A percentile compares a stretch with the other conserved stretches of the same genome.
Conservation (phyloP, 2,113 vertebrate genomes). For the Stigmatopora argus region DNA sequence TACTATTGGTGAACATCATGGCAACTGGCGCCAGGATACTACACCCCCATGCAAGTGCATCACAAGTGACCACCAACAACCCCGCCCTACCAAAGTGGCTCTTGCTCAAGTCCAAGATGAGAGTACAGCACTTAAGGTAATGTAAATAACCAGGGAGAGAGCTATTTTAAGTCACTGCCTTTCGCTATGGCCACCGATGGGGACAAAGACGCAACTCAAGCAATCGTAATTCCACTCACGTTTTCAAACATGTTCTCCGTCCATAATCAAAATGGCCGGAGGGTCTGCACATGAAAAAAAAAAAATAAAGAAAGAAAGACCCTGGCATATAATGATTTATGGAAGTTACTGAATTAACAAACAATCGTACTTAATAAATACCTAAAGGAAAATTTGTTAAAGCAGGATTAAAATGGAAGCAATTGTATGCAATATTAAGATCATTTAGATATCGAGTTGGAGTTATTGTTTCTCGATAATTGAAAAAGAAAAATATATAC, state of each 20-base stretch:
- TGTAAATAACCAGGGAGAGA: conserved; percentile 59
- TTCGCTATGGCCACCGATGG: conserved; percentile 47
- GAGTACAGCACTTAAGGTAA: conserved; percentile 68
- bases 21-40: conserved; percentile 28
- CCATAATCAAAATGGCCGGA: conserved; percentile 23
- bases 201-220: conserved; percentile 62
- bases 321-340: not conserved
- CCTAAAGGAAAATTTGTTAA: too few relatives aligned
- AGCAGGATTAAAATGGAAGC: too few relatives aligned
- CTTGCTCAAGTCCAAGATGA: conserved; percentile 45
- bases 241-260: conserved; percentile 48
- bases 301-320: conserved; percentile 7
- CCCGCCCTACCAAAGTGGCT: conserved; percentile 36
- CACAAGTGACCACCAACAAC: conserved; percentile 23
- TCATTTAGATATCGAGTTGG: too few relatives aligned
- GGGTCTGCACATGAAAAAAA: conserved; percentile 10
- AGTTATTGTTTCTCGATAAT: too few relatives aligned
- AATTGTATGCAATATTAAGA: too few relatives aligned
- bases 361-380: too few relatives aligned
- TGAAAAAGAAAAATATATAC: not conserved
- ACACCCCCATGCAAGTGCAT: conserved; percentile 27
- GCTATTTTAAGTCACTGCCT: conserved; percentile 68
- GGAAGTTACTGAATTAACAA: conserved; percentile 1
- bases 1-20: conserved; percentile 30
- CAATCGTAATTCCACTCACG: conserved; percentile 63